Evolutionary conservation across 2,888 invertebrate species (phyloP).

Genomic region (Opisthograptis luteolata): DNA sequence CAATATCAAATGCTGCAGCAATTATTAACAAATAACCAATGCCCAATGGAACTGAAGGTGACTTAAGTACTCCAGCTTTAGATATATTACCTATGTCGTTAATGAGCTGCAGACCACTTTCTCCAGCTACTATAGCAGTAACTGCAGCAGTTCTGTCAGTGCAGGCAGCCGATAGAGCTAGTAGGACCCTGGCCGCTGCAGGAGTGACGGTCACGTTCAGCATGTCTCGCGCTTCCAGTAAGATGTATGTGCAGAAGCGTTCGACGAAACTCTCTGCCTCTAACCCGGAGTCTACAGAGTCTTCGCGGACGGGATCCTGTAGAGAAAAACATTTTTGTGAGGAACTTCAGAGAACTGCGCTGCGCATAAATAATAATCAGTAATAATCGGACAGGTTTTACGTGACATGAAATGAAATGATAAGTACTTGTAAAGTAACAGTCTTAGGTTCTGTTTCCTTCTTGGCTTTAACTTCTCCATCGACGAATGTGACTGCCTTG

Average conservation of each 20-base stretch:
- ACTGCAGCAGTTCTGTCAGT: conserved; percentile 68
- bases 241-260: conserved; percentile 86
- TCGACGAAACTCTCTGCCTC: conserved; percentile 68
- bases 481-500: conserved; percentile 62
- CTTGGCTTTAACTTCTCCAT: conserved; percentile 56
- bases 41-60: too few species aligned
- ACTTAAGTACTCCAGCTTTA: too few species aligned
- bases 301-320: conserved; percentile 72
- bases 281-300: conserved; percentile 80
- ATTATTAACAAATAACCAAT: too few species aligned
- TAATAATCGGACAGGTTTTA: too few species aligned
- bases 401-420: not conserved
- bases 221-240: conserved; percentile 87
- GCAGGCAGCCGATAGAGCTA: conserved; percentile 58
- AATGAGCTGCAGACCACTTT: conserved; percentile 68
- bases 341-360: too few species aligned
- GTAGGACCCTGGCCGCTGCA: conserved; percentile 84
- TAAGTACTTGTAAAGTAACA: conserved; percentile 66
- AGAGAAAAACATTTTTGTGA: too few species aligned
- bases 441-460: conserved; percentile 62
- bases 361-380: too few species aligned
- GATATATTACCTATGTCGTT: conserved; percentile 86
- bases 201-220: conserved; percentile 89
- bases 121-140: conserved; percentile 59
- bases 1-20: too few species aligned